These are phyloP conservation scores for Bacillus rossius DNA, from an alignment of 1,140 invertebrate species.

Conservation along the genomic window DNA sequence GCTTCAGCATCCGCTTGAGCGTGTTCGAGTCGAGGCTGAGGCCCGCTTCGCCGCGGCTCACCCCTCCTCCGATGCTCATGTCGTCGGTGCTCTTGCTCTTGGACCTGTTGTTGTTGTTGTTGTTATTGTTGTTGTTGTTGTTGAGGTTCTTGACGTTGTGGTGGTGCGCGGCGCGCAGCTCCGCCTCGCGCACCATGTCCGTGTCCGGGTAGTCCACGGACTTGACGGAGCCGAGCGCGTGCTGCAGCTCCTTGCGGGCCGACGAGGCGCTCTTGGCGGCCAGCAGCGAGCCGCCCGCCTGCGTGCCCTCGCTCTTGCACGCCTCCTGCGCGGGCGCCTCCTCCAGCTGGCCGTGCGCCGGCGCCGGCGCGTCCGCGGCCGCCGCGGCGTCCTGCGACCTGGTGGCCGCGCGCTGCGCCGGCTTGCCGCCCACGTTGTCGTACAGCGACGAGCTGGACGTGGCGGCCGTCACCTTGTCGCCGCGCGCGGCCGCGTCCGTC, in stretches of 20 bases:
- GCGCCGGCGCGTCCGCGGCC: neutral
- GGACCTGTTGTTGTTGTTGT: slow-evolving; percentile 47
- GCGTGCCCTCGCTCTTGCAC: slow-evolving; percentile 72
- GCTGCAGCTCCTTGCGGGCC: slow-evolving; percentile 53
- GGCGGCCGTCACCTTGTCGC: slow-evolving; percentile 71
- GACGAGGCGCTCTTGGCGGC: slow-evolving; percentile 47
- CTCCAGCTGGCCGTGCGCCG: too few relatives aligned
- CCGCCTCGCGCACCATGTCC: slow-evolving; percentile 49
- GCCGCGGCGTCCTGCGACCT: too few relatives aligned
- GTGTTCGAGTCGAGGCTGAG: slow-evolving; percentile 72
- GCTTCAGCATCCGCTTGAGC: slow-evolving; percentile 89
- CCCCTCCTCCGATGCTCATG: slow-evolving; percentile 48
- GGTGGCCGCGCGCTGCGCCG: slow-evolving; percentile 41
- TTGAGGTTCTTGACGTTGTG: slow-evolving; percentile 15
- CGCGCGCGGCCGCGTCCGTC: slow-evolving; percentile 48
- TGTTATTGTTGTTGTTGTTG: slow-evolving; percentile 33
- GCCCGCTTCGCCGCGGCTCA: slow-evolving; percentile 29
- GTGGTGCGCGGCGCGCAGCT: slow-evolving; percentile 46
- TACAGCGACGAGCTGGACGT: slow-evolving; percentile 86
- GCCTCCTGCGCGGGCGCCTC: slow-evolving; percentile 26
- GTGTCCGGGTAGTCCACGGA: slow-evolving; percentile 71
- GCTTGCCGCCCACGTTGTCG: slow-evolving; percentile 62
- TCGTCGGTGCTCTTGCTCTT: slow-evolving; percentile 88
- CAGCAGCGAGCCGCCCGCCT: slow-evolving; percentile 64
- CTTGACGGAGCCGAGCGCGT: slow-evolving; percentile 51